Evolutionary conservation across 2,113 vertebrate species (phyloP).

Genomic region (Centropus unirufus): DNA sequence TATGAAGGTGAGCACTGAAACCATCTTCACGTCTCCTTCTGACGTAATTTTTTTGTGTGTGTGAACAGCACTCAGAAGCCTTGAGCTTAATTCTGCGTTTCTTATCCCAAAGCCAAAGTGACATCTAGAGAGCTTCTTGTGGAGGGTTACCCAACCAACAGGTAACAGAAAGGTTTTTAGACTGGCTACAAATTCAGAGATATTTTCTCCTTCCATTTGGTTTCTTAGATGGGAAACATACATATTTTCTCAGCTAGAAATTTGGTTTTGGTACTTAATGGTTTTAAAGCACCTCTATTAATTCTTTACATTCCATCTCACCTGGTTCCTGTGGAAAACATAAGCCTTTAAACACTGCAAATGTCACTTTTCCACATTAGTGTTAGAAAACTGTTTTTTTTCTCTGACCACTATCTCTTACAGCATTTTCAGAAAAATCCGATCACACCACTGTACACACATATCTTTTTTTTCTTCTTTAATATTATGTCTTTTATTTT

Average conservation of each 20-base stretch:
- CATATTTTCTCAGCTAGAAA: constrained; percentile 70
- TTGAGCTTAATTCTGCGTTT: constrained; percentile 53
- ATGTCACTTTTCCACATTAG: constrained; percentile 61
- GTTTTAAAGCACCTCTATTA: constrained; percentile 73
- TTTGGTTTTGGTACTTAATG: constrained; percentile 63
- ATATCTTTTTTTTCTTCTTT: constrained; percentile 16
- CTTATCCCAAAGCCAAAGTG: constrained; percentile 61
- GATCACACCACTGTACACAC: not conserved
- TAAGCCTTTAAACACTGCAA: constrained; percentile 78
- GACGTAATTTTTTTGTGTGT: not conserved
- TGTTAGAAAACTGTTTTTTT: constrained; percentile 31
- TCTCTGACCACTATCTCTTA: not conserved
- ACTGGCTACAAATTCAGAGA: constrained; percentile 70
- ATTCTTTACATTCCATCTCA: constrained; percentile 77
- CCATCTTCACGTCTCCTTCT: constrained; percentile 6
- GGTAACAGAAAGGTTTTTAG: constrained; percentile 65
- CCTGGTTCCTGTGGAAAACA: constrained; percentile 79
- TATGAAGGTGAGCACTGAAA: constrained; percentile 5
- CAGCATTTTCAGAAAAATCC: constrained; percentile 12
- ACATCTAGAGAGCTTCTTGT: constrained; percentile 63
- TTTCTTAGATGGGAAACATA: constrained; percentile 67
- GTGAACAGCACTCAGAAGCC: constrained; percentile 24
- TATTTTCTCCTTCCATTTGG: constrained; percentile 72
- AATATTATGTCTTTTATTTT: not conserved
- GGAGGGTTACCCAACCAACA: constrained; percentile 50